Percentiles rank a stretch among this genome's conserved stretches.
Evolutionary conservation across 2,113 vertebrate species (phyloP).

Genomic region (Rhinopomastus cyanomelas): DNA sequence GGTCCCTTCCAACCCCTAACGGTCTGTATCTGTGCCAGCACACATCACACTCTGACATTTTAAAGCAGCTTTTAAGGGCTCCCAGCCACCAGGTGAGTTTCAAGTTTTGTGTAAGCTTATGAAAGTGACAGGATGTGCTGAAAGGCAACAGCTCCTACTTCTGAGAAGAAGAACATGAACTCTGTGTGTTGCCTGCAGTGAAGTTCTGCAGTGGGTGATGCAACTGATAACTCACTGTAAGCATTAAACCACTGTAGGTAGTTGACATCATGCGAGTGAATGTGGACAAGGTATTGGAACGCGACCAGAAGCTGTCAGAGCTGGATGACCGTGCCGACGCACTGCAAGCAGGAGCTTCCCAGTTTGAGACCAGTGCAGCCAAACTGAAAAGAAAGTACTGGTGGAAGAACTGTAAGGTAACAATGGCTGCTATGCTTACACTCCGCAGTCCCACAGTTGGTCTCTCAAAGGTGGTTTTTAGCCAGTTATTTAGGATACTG

Average conservation of each 20-base stretch:
- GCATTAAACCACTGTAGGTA: conserved; percentile 73
- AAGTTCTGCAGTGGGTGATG: not conserved
- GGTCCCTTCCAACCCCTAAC: too few species aligned
- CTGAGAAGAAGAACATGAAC: not conserved
- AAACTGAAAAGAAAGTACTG: conserved; percentile 84
- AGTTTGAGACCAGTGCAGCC: conserved; percentile 91
- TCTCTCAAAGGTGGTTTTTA: not conserved
- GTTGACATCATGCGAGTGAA: conserved; percentile 98
- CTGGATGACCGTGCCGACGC: conserved; percentile 93
- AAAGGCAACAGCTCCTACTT: not conserved
- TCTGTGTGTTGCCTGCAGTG: not conserved
- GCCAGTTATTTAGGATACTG: not conserved
- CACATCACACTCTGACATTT: not conserved
- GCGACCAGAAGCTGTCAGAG: conserved; percentile 93
- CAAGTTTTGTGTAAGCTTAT: not conserved
- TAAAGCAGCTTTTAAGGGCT: not conserved
- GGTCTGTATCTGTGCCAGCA: not conserved
- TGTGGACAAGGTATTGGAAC: conserved; percentile 93
- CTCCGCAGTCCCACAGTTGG: accelerated
- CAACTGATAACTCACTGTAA: not conserved
- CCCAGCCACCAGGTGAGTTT: not conserved
- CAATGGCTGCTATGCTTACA: not conserved
- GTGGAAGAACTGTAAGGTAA: conserved; percentile 88
- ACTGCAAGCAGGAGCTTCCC: conserved; percentile 92
- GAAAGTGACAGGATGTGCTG: not conserved